Evolutionary conservation across 2,797 vertebrate species (phyloP).

Genomic region (Esox lucius): DNA sequence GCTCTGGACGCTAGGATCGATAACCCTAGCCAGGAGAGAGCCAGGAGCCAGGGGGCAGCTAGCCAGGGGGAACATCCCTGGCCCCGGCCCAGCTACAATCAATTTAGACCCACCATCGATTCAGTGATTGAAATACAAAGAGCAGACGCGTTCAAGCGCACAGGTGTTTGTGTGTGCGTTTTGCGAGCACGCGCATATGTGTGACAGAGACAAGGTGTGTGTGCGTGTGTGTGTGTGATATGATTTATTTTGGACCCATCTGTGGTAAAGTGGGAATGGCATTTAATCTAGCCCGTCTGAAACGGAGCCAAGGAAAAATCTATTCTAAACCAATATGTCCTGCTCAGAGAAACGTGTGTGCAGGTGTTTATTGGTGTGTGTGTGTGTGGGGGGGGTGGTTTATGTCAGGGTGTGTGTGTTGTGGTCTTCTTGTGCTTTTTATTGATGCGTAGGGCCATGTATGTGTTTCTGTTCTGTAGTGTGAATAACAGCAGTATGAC

Average conservation of each 20-base stretch:
- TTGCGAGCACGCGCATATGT: conserved; percentile 6
- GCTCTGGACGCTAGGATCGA: conserved; percentile 77
- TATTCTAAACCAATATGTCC: conserved; percentile 73
- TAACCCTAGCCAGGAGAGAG: conserved; percentile 54
- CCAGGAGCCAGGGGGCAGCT: background rate
- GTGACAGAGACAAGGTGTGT: background rate
- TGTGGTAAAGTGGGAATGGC: conserved; percentile 73
- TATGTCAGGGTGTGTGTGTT: background rate
- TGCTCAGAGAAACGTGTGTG: conserved; percentile 42
- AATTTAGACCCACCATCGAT: conserved; percentile 76
- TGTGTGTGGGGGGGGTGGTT: conserved; percentile 15
- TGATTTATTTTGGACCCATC: conserved; percentile 70
- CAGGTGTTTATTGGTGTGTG: conserved; percentile 14
- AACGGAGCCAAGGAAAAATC: conserved; percentile 53
- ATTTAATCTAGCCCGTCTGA: conserved; percentile 74
- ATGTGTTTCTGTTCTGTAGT: background rate
- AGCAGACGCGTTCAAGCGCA: conserved; percentile 59
- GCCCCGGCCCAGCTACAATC: conserved; percentile 74
- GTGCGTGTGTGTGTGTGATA: conserved; percentile 39
- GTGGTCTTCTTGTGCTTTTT: conserved; percentile 1
- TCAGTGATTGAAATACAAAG: conserved; percentile 79
- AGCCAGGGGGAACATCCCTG: conserved; percentile 67
- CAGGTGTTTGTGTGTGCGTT: conserved; percentile 58
- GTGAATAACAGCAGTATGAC: background rate
- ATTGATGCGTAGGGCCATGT: background rate